Percentiles rank a stretch among this genome's conserved stretches.
Evolutionary conservation across 2,888 invertebrate species (phyloP).

Genomic region (Papilio gigon): DNA sequence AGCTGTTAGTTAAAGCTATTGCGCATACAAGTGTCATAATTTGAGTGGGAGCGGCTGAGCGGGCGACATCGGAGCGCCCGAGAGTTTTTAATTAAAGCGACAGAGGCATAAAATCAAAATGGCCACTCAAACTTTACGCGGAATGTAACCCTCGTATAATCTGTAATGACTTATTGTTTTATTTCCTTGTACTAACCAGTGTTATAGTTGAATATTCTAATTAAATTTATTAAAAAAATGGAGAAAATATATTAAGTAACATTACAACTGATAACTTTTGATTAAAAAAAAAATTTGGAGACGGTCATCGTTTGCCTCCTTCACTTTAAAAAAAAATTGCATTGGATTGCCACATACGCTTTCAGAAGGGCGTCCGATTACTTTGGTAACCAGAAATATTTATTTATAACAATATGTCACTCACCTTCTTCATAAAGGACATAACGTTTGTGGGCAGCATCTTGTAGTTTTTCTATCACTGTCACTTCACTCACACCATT

Average conservation of each 20-base stretch:
- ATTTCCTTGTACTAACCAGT: constrained; percentile 27
- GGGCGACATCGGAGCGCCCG: constrained; percentile 45
- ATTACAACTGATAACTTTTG: no score
- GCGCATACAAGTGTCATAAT: constrained; percentile 46
- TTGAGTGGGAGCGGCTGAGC: constrained; percentile 50
- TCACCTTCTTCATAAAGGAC: constrained; percentile 96
- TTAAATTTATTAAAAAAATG: neutral
- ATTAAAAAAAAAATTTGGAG: no score
- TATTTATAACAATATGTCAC: constrained; percentile 55
- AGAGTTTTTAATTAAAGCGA: constrained; percentile 63
- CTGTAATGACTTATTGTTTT: constrained; percentile 30
- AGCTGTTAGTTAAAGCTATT: constrained; percentile 24
- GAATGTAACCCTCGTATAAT: constrained; percentile 45
- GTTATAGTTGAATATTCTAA: constrained; percentile 14
- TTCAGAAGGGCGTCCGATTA: no score
- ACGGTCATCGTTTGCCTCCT: no score
- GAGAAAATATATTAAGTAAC: no score
- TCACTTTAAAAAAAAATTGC: no score
- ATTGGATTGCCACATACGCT: no score
- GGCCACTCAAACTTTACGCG: constrained; percentile 52
- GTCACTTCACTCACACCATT: constrained; percentile 50
- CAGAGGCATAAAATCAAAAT: constrained; percentile 60
- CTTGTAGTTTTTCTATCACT: constrained; percentile 68
- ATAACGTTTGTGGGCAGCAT: constrained; percentile 96
- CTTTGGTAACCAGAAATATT: neutral